phyloP scores from a whole-genome alignment of 2,797 vertebrate species.

The Hylomyscus alleni region DNA sequence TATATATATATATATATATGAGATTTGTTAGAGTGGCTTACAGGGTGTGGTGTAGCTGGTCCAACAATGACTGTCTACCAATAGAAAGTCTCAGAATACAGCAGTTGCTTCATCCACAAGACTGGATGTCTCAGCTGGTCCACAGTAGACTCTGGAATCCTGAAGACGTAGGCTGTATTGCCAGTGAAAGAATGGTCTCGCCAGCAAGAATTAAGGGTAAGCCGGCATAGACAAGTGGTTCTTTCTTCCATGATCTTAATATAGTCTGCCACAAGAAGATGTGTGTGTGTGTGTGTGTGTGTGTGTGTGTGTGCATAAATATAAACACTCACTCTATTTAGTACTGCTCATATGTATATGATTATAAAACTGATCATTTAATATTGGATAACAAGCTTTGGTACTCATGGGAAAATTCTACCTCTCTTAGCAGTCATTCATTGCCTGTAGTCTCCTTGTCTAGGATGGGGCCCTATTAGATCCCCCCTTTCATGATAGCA shows the following conservation, averaged over 20 bases:
- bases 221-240: neutral
- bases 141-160: neutral
- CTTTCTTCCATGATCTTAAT: neutral
- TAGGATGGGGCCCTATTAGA: neutral
- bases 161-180: neutral
- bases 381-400: neutral
- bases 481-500: neutral
- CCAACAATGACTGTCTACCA: neutral
- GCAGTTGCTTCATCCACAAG: neutral
- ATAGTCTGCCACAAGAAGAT: neutral
- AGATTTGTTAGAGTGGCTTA: neutral
- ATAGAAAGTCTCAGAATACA: neutral
- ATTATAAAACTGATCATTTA: neutral
- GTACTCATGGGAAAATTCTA: neutral
- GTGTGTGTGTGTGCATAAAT: neutral
- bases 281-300: neutral
- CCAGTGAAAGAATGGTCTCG: neutral
- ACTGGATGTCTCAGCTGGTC: too few relatives aligned
- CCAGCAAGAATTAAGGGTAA: neutral
- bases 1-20: neutral
- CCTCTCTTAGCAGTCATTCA: neutral
- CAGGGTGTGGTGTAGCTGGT: neutral
- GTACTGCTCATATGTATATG: neutral
- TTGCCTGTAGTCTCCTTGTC: neutral
- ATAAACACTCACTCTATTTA: neutral